Conservation (phyloP, 1,140 invertebrate species). For the Pseudomyrmex pallidus region DNA sequence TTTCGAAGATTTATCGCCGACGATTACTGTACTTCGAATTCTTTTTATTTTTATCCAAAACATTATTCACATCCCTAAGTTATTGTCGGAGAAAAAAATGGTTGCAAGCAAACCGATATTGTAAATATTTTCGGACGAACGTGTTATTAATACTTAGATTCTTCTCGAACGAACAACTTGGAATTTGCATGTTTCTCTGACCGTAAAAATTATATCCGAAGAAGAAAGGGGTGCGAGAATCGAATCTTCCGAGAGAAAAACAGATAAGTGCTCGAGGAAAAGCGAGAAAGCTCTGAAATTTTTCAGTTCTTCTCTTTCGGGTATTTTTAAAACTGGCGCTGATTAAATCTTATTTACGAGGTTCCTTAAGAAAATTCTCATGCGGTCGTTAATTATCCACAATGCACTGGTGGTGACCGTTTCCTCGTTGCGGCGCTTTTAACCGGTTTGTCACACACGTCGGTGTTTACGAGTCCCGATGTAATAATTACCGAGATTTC, state of each 20-base stretch:
- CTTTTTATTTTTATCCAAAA: background rate
- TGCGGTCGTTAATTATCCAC: constrained; percentile 32
- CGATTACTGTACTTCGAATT: background rate
- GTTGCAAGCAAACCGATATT: constrained; percentile 33
- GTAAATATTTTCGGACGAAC: constrained; percentile 14
- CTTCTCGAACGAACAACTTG: constrained; percentile 9
- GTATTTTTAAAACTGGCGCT: background rate
- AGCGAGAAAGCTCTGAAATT: constrained; percentile 12
- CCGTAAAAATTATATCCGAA: constrained; percentile 17
- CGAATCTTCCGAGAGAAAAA: background rate
- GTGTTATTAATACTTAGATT: constrained; percentile 16
- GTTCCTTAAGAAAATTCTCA: constrained; percentile 27
- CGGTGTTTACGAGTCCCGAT: background rate
- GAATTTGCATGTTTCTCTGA: constrained; percentile 31
- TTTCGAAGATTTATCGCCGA: constrained; percentile 12
- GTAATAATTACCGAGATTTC: constrained; percentile 16
- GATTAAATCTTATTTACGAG: constrained; percentile 57
- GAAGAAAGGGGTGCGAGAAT: background rate
- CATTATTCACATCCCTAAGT: background rate
- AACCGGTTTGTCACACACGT: background rate
- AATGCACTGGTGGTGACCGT: constrained; percentile 12
- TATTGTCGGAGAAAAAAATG: constrained; percentile 4
- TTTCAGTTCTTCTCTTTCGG: background rate
- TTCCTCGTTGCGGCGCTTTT: constrained; percentile 9
- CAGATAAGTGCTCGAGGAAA: constrained; percentile 1